Conservation (phyloP, 2,888 invertebrate species). For the Malthinus flaveolus region DNA sequence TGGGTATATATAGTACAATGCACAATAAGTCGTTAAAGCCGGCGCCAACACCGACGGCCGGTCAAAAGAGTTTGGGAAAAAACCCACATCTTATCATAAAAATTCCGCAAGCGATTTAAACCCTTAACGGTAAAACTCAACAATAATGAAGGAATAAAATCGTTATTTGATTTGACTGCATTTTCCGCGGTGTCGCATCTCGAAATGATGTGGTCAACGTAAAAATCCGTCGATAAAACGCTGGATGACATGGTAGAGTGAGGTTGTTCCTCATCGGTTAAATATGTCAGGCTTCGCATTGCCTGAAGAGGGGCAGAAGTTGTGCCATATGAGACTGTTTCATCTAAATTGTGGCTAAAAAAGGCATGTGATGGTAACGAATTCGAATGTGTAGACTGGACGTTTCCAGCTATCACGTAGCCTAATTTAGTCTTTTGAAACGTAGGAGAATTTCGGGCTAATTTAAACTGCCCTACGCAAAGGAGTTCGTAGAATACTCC, state of each 20-base stretch:
- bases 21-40: too few species aligned
- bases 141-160: too few species aligned
- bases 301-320: constrained; percentile 1
- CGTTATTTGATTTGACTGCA: too few species aligned
- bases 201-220: constrained; percentile 20
- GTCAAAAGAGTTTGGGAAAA: too few species aligned
- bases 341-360: background rate
- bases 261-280: constrained; percentile 1
- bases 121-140: too few species aligned
- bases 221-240: constrained; percentile 10
- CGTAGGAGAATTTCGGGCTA: background rate
- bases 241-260: background rate
- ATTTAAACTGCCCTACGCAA: constrained; percentile 1
- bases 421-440: background rate
- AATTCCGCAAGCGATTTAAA: too few species aligned
- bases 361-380: too few species aligned
- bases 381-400: too few species aligned
- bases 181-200: too few species aligned
- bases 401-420: background rate
- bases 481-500: constrained; percentile 6
- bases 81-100: too few species aligned
- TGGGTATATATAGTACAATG: too few species aligned
- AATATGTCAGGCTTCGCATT: constrained; percentile 5
- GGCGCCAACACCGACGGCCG: too few species aligned
- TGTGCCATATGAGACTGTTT: constrained; percentile 9